Evolutionary conservation across 1,140 invertebrate genomes (phyloP).

Genomic region (Drosophila lowei): DNA sequence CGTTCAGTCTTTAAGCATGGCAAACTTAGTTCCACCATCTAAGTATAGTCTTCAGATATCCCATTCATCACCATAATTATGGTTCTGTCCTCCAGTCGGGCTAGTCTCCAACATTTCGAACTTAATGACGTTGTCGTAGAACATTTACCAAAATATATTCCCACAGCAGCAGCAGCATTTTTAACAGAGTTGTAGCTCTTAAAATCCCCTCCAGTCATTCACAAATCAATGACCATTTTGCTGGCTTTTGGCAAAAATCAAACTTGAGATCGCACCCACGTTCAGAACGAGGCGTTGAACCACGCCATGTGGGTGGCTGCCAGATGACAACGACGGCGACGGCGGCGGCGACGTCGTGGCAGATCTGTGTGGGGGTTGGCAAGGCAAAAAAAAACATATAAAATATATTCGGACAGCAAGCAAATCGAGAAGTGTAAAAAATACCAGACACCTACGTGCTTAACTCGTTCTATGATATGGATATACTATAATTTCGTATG

Average conservation of each 20-base stretch:
- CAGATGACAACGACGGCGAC: slow-evolving; percentile 33
- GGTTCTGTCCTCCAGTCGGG: slow-evolving; percentile 39
- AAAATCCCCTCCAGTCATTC: slow-evolving; percentile 45
- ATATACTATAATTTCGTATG: slow-evolving; percentile 26
- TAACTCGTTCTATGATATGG: slow-evolving; percentile 44
- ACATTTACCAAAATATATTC: slow-evolving; percentile 44
- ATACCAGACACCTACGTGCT: slow-evolving; percentile 57
- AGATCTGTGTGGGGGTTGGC: slow-evolving; percentile 40
- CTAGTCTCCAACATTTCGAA: slow-evolving; percentile 40
- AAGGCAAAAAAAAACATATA: slow-evolving; percentile 36
- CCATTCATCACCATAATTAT: slow-evolving; percentile 42
- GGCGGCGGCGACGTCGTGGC: slow-evolving; percentile 30
- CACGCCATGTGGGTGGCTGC: slow-evolving; percentile 41
- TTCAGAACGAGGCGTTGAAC: slow-evolving; percentile 78
- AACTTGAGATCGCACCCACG: slow-evolving; percentile 75
- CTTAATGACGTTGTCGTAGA: slow-evolving; percentile 57
- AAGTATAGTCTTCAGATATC: too few relatives aligned
- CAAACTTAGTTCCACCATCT: slow-evolving; percentile 22
- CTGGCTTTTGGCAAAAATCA: slow-evolving; percentile 69
- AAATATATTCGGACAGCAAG: slow-evolving; percentile 53
- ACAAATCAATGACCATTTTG: slow-evolving; percentile 70
- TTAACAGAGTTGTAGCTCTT: slow-evolving; percentile 30
- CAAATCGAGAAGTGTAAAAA: slow-evolving; percentile 62
- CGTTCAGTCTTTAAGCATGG: slow-evolving; percentile 10
- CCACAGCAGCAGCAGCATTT: slow-evolving; percentile 26